A percentile compares a stretch with the other conserved stretches of the same genome.
phyloP scores from a whole-genome alignment of 2,888 invertebrate genomes.

The Agrotis segetum region DNA sequence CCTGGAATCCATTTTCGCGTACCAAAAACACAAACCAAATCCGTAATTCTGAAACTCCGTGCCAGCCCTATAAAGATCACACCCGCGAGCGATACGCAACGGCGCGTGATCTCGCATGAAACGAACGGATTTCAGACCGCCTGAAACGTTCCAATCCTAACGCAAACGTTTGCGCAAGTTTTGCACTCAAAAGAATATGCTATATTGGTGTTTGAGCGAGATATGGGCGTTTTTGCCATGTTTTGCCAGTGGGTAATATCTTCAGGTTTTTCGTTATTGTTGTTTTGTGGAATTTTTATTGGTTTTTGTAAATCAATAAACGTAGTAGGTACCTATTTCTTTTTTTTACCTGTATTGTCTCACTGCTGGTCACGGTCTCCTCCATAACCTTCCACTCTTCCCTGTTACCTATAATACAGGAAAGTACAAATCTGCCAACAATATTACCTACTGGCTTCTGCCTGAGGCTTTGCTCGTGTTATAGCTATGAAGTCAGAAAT shows the following conservation, averaged over 20 bases:
- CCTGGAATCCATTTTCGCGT: neutral
- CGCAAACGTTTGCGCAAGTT: conserved; percentile 84
- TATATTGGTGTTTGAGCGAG: conserved; percentile 76
- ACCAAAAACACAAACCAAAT: conserved; percentile 15
- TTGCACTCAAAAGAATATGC: conserved; percentile 83
- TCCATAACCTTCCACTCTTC: no score
- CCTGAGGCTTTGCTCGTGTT: no score
- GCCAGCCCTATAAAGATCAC: conserved; percentile 59
- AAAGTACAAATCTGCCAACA: no score
- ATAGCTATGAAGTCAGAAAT: no score
- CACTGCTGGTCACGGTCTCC: no score
- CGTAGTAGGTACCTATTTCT: no score
- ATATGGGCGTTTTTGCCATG: conserved; percentile 64
- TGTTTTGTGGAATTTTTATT: conserved; percentile 24
- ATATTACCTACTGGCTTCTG: no score
- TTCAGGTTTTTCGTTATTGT: conserved; percentile 42
- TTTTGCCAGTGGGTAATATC: conserved; percentile 52
- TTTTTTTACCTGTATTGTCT: no score
- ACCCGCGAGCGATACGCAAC: conserved; percentile 78
- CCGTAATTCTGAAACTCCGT: neutral
- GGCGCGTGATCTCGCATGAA: conserved; percentile 85
- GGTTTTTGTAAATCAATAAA: neutral
- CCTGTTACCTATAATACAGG: no score
- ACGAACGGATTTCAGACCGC: conserved; percentile 80
- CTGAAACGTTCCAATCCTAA: conserved; percentile 80